phyloP scores from a whole-genome alignment of 2,888 invertebrate genomes.

The Sarcophaga rosellei region DNA sequence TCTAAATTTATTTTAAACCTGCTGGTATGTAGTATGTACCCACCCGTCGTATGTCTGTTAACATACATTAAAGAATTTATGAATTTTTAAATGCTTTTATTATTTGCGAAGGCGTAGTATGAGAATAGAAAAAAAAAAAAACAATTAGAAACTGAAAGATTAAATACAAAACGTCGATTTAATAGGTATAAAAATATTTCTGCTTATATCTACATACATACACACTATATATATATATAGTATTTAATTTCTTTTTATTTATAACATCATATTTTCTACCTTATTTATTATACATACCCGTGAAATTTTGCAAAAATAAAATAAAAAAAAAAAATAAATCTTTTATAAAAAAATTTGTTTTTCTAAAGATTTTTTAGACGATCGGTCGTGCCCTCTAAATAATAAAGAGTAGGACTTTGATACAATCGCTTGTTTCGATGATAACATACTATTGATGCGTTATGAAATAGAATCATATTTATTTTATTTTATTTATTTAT shows the following conservation, averaged over 20 bases:
- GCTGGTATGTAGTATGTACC: neutral
- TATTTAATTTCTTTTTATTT: slow-evolving; percentile 33
- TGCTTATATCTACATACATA: neutral
- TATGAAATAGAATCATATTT: neutral
- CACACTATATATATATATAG: neutral
- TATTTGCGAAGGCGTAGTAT: slow-evolving; percentile 45
- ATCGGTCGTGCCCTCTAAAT: neutral
- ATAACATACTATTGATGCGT: neutral
- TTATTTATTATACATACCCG: slow-evolving; percentile 27
- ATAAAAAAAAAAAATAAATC: neutral
- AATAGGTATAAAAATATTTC: slow-evolving; percentile 24
- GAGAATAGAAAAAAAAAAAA: neutral
- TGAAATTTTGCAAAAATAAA: neutral
- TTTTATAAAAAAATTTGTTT: neutral
- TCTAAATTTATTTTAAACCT: slow-evolving; percentile 24
- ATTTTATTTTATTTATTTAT: too few relatives aligned
- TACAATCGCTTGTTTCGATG: neutral
- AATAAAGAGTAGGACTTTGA: neutral
- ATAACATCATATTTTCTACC: slow-evolving; percentile 25
- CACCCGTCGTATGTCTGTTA: slow-evolving; percentile 23
- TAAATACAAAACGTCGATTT: slow-evolving; percentile 15
- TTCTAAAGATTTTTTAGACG: neutral
- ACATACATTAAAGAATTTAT: slow-evolving; percentile 59
- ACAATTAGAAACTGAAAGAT: slow-evolving; percentile 2
- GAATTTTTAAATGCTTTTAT: slow-evolving; percentile 56